These are phyloP conservation scores for Ctenochaetus hawaiiensis DNA, from an alignment of 2,797 vertebrate species.

Conservation along the genomic window DNA sequence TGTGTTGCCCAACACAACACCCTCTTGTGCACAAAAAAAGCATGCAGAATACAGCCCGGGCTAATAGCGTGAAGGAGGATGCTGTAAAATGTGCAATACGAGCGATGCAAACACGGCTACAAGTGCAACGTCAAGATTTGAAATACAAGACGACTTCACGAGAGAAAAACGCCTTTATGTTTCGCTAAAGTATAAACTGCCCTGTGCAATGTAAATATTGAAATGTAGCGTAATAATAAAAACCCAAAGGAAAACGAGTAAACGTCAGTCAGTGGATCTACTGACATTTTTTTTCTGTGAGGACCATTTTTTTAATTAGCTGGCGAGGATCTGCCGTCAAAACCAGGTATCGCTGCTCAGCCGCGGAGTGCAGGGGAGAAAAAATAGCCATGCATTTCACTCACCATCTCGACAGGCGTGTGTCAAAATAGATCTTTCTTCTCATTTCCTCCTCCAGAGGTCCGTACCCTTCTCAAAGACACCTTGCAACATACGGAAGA, in stretches of 20 bases:
- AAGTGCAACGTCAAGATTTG: constrained; percentile 5
- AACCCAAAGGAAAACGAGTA: background rate
- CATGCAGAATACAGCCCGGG: constrained; percentile 32
- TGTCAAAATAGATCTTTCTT: constrained; percentile 78
- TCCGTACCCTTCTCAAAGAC: constrained; percentile 64
- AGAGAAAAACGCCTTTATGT: background rate
- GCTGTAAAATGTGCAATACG: constrained; percentile 13
- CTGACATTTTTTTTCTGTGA: background rate
- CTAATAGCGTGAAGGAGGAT: constrained; percentile 35
- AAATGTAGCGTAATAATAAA: background rate
- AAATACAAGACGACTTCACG: constrained; percentile 23
- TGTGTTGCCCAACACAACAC: constrained; percentile 21
- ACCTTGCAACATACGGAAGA: constrained; percentile 66
- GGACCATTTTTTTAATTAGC: constrained; percentile 65
- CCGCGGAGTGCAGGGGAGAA: constrained; percentile 14
- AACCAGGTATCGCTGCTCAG: constrained; percentile 50
- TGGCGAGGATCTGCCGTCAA: constrained; percentile 30
- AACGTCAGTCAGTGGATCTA: background rate
- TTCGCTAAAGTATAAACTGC: background rate
- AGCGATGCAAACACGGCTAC: constrained; percentile 21
- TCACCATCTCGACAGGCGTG: constrained; percentile 84
- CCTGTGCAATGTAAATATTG: background rate
- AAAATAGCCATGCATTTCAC: constrained; percentile 66
- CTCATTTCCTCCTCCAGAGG: constrained; percentile 71
- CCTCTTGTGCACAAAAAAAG: constrained; percentile 42